phyloP scores from a whole-genome alignment of 2,888 invertebrate genomes.

The Ormyrus labotus region DNA sequence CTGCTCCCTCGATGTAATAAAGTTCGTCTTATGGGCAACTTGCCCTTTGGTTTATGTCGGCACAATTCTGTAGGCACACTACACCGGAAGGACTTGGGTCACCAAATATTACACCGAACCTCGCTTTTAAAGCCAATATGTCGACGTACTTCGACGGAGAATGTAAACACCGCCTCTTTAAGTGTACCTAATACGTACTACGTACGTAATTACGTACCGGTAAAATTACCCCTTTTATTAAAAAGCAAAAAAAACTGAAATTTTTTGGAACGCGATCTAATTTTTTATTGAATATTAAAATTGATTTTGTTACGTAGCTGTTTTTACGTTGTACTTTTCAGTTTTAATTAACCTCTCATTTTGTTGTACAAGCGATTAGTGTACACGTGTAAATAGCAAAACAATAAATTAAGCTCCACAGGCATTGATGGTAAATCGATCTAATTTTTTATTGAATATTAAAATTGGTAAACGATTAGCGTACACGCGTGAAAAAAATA shows the following conservation, averaged over 20 bases:
- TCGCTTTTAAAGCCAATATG: constrained; percentile 44
- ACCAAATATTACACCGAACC: constrained; percentile 15
- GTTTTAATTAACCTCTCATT: too few species aligned
- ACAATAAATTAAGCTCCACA: too few species aligned
- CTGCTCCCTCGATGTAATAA: constrained; percentile 10
- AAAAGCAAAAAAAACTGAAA: background rate
- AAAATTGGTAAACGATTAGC: too few species aligned
- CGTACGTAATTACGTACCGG: background rate
- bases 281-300: too few species aligned
- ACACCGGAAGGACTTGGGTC: constrained; percentile 25
- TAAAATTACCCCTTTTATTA: background rate
- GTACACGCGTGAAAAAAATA: too few species aligned
- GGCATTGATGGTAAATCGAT: too few species aligned
- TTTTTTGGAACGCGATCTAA: too few species aligned
- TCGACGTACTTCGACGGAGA: constrained; percentile 1
- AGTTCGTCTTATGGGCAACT: constrained; percentile 4
- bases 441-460: too few species aligned
- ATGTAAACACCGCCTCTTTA: background rate
- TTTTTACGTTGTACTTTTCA: too few species aligned
- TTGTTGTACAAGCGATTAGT: too few species aligned
- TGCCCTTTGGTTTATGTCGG: constrained; percentile 25
- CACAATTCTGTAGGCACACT: background rate
- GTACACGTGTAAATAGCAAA: too few species aligned
- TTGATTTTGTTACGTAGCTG: too few species aligned
- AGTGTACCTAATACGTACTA: background rate